Base-by-base conservation (phyloP, 1,140 invertebrate genomes). In the Drosophila eugracilis region DNA sequence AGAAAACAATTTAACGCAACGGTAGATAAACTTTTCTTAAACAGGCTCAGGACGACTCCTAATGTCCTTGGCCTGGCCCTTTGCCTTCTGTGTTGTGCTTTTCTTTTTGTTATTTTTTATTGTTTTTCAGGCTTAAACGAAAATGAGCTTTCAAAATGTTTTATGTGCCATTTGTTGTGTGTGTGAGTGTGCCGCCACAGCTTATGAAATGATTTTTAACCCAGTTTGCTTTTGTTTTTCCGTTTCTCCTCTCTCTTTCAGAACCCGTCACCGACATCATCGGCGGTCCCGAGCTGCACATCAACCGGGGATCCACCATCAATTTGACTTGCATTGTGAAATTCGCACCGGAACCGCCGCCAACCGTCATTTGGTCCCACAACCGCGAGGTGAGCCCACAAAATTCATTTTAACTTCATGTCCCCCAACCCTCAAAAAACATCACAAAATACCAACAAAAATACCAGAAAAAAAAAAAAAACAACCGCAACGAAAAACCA, bases 291-390 rank as follows among this genome's bases (percentile, higher is more conserved):
- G 96, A 97, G 77, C 89, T 97, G 70, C 96, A 95, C 92, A 96
- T 97, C 86, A 96, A 97, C 92, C 95, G 95, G 78, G 96, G 96
- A 39, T 97, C 96, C 70, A 97, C 96, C 34, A 97, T 97, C 91
- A 97, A 97, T 92, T 92, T 97, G 45, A 97, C 96, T 1, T 97
- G 97, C 92, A 93, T 96, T 67, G 96, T 97, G 7, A 94, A 94
- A 78, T 95, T 95, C 79, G 95, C 95, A 15, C 96, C 96, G 14
- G 96, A 97, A 85, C 96, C 96, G 24, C 96, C 96, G 1, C 94
- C 94, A 22, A 93, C 94, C 30, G 96, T 97, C 80, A 93, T 94
- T 72, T 97, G 96, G 96, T 96, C 94, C 44, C 96, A 97, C 89
- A 95, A 97, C 92, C 94, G 94, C 60, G 94, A 96, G 93, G 95